Conservation (phyloP, 1,140 invertebrate species). For the Eupristina koningsbergeri region DNA sequence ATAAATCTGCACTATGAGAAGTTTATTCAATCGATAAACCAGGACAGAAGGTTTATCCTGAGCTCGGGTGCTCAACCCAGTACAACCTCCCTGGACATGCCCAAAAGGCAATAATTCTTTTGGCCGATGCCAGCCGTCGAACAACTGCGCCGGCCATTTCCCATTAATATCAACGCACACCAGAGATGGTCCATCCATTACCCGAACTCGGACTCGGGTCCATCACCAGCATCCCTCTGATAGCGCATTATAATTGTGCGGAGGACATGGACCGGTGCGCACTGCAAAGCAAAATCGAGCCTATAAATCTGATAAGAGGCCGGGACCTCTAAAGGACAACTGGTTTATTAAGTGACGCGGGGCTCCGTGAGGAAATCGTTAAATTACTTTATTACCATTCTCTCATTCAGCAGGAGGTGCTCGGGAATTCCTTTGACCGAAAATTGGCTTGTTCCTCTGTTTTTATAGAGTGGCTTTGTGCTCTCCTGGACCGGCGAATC, state of each 20-base stretch:
- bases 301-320: conserved; percentile 19
- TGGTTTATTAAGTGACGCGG: conserved; percentile 16
- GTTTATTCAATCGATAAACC: conserved; percentile 6
- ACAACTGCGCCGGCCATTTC: background rate
- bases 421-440: conserved; percentile 11
- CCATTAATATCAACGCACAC: background rate
- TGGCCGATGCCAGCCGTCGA: background rate
- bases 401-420: background rate
- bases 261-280: background rate
- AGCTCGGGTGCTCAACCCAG: too few species aligned
- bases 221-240: background rate
- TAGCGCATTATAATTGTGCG: background rate
- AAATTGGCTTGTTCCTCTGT: background rate
- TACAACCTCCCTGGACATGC: too few species aligned
- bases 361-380: background rate
- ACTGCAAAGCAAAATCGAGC: background rate
- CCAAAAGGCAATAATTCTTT: conserved; percentile 4
- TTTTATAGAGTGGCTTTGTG: background rate
- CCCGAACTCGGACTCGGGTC: background rate
- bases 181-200: too few species aligned
- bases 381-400: conserved; percentile 10
- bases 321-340: background rate
- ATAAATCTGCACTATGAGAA: background rate
- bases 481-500: background rate
- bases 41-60: background rate